Percentiles rank a stretch among this genome's conserved stretches.
Evolutionary conservation across 2,113 vertebrate genomes (phyloP).

Genomic region (Phalacrocorax pelagicus): DNA sequence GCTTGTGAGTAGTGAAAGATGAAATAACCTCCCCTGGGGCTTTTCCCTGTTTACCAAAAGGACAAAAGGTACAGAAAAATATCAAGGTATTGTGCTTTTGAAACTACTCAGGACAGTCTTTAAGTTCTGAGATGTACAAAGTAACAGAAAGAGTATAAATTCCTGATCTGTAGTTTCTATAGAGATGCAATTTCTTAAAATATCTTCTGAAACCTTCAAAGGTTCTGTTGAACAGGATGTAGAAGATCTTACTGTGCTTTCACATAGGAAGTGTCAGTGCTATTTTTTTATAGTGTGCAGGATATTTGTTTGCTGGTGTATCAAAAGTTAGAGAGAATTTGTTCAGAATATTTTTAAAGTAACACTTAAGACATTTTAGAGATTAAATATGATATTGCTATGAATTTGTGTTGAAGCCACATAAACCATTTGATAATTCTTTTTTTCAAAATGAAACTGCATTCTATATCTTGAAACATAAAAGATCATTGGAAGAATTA

Average conservation of each 20-base stretch:
- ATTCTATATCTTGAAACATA: not conserved
- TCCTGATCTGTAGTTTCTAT: not conserved
- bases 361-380: not conserved
- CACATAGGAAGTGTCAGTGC: not conserved
- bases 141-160: not conserved
- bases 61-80: not conserved
- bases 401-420: not conserved
- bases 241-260: not conserved
- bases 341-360: not conserved
- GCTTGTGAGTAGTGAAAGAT: not conserved
- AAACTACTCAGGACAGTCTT: not conserved
- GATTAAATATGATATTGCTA: not conserved
- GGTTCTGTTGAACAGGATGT: not conserved
- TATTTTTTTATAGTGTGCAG: not conserved
- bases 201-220: not conserved
- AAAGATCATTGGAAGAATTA: not conserved
- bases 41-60: not conserved
- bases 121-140: not conserved
- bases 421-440: not conserved
- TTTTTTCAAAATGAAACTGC: not conserved
- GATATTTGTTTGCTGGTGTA: not conserved
- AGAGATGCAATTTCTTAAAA: not conserved
- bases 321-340: not conserved
- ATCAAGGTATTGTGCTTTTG: not conserved
- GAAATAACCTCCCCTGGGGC: not conserved